Percentiles rank a stretch among this genome's conserved stretches.
Conservation (phyloP, 1,140 invertebrate genomes). For the Chelonus insularis region DNA sequence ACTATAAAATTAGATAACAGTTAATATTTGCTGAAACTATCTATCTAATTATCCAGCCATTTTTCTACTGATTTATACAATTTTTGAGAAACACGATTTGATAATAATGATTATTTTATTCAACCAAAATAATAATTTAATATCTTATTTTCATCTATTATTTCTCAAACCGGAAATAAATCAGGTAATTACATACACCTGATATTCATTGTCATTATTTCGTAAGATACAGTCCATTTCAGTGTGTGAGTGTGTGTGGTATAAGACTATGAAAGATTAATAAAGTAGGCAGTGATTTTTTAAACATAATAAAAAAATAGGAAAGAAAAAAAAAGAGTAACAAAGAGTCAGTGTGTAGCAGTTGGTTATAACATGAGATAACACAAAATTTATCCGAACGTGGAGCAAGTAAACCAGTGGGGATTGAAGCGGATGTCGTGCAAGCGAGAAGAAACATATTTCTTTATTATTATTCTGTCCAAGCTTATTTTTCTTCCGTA, state of each 20-base stretch:
- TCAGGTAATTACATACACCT: conserved; percentile 15
- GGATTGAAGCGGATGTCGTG: conserved; percentile 29
- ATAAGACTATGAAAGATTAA: neutral
- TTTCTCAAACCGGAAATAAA: conserved; percentile 15
- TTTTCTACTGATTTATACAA: too few species aligned
- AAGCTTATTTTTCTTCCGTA: conserved; percentile 59
- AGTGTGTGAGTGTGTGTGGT: neutral
- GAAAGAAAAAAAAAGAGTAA: conserved; percentile 12
- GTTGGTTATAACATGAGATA: conserved; percentile 47
- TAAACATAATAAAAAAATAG: too few species aligned
- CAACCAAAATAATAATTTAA: neutral
- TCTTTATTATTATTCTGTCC: conserved; percentile 60
- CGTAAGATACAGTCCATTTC: conserved; percentile 1
- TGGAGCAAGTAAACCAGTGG: conserved; percentile 19
- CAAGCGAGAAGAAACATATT: conserved; percentile 59
- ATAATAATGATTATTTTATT: too few species aligned
- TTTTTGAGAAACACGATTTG: too few species aligned
- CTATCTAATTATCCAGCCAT: too few species aligned
- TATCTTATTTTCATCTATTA: neutral
- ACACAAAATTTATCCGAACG: conserved; percentile 29
- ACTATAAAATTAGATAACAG: too few species aligned
- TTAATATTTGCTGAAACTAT: too few species aligned
- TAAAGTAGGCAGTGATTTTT: too few species aligned
- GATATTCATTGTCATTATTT: conserved; percentile 14
- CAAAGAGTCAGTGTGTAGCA: conserved; percentile 30